phyloP scores from a whole-genome alignment of 2,888 invertebrate species.

The Lasius platythorax region DNA sequence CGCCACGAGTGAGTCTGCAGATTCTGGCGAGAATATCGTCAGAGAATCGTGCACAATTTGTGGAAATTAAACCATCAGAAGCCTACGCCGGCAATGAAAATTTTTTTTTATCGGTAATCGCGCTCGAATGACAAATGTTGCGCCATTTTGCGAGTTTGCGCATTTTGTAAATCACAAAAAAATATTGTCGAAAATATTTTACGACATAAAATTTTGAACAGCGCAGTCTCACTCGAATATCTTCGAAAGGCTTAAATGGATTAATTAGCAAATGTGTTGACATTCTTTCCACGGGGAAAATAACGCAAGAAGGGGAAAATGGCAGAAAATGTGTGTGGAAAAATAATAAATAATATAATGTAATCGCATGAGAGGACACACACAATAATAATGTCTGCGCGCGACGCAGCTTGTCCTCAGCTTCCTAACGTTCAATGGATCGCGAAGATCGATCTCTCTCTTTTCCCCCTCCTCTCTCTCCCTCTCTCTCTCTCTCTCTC shows the following conservation, averaged over 20 bases:
- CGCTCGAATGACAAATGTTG: background rate
- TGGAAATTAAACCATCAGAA: constrained; percentile 17
- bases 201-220: background rate
- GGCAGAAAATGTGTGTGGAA: background rate
- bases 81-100: too few species aligned
- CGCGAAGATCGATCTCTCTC: constrained; percentile 14
- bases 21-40: constrained; percentile 75
- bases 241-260: background rate
- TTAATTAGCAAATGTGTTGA: constrained; percentile 18
- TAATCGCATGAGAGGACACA: constrained; percentile 35
- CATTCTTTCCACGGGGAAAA: background rate
- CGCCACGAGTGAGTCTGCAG: constrained; percentile 82
- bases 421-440: constrained; percentile 67
- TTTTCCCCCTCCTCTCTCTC: too few species aligned
- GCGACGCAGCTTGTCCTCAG: constrained; percentile 59
- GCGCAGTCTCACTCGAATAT: background rate
- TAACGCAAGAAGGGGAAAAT: constrained; percentile 18
- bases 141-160: background rate
- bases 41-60: background rate
- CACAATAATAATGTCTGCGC: constrained; percentile 20
- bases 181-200: background rate
- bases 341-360: constrained; percentile 1
- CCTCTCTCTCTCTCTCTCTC: too few species aligned
- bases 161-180: background rate
- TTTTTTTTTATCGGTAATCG: background rate